Evolutionary conservation across 2,888 invertebrate species (phyloP).

Genomic region (Melieria crassipennis): DNA sequence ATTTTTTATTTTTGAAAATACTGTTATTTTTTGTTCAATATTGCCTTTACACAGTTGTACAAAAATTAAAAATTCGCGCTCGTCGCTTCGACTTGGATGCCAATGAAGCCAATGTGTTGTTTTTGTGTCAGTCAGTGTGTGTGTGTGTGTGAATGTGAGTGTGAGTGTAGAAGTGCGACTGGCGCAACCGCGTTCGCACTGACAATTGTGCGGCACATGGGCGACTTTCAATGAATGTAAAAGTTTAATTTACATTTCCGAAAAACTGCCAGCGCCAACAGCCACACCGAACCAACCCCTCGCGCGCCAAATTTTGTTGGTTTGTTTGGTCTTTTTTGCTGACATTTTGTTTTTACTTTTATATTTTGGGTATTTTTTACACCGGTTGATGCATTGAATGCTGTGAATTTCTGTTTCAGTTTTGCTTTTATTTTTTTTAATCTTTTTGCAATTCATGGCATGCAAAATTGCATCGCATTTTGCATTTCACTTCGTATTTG

Average conservation of each 20-base stretch:
- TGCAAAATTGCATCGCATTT: no score
- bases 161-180: neutral
- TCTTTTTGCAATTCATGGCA: no score
- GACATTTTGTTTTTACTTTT: no score
- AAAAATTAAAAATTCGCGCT: constrained; percentile 32
- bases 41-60: neutral
- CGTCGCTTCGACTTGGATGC: constrained; percentile 24
- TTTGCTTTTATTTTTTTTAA: no score
- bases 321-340: no score
- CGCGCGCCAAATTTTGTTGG: no score
- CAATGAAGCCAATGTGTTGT: constrained; percentile 15
- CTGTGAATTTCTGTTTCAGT: no score
- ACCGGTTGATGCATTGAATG: no score
- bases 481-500: no score
- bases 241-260: constrained; percentile 33
- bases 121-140: neutral
- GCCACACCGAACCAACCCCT: no score
- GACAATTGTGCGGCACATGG: neutral
- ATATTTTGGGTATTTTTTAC: no score
- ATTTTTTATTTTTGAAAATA: constrained; percentile 7
- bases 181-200: constrained; percentile 1
- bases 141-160: neutral
- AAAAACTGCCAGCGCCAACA: neutral
- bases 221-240: constrained; percentile 30
- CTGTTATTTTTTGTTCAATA: constrained; percentile 21